Base-by-base conservation (phyloP, 2,888 invertebrate genomes). In the Sminthurides aquaticus region DNA sequence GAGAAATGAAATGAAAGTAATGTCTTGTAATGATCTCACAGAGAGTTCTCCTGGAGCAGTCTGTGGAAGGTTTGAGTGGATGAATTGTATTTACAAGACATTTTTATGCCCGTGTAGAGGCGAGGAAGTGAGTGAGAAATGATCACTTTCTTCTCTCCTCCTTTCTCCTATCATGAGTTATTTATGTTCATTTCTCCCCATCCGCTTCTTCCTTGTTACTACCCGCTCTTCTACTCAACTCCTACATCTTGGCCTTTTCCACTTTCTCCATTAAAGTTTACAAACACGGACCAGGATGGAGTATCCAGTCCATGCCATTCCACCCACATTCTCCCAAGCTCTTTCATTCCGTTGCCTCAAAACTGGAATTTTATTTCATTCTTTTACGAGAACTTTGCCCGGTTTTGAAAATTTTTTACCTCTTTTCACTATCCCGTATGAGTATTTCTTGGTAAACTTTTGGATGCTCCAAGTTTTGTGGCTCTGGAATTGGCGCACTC, bases 91-190 rank as follows among this genome's bases (percentile, higher is more conserved):
- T 52, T 52, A 15, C 43, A 34, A 34, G 5, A 5, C 52, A 20
- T 20, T 52, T 20, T 52, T 18, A 20, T 20, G 52, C 8, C 5
- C 52, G 15, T 15, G 43, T 8, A 5, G 52, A 8, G 52, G 43
- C 43, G n/a, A n/a, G 43, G 11, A 52, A 52, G 20, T 20, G 52
- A 52, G 52, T 52, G 52, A 52, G 52, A 52, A 52, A 52, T 52
- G 52, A 52, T 52, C 52, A 52, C 52, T 52, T 22, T 52, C 20
- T 52, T 20, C 52, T 52, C 20, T 20, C 52, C 8, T 20, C 5
- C 43, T 18, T 43, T 11, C 43, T 52, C 20, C 20, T 5, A 8
- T 52, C 52, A 52, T 52, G 52, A 22, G 52, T 52, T 52, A 52
- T 52, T 52, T 52, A 52, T 52, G 52, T 52, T 34, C 43, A 34